Percentiles rank a stretch among this genome's conserved stretches.
These are phyloP conservation scores for Botia almorhae DNA, from an alignment of 2,797 vertebrate genomes.

Conservation along the genomic window DNA sequence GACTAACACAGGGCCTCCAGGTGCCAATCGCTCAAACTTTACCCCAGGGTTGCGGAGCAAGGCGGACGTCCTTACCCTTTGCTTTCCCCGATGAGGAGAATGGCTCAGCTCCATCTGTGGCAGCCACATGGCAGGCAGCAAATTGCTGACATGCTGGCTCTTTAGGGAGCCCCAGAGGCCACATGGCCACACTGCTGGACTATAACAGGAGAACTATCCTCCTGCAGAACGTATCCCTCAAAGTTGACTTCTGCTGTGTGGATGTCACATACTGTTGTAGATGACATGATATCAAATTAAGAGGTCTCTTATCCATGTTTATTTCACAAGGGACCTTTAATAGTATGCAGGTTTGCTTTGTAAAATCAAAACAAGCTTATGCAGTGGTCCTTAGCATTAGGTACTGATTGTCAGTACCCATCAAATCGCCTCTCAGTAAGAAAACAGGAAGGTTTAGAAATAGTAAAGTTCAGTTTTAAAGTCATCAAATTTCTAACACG, in stretches of 20 bases:
- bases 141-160: slow-evolving; percentile 19
- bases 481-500: neutral
- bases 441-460: too few species aligned
- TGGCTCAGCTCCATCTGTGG: slow-evolving; percentile 19
- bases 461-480: too few species aligned
- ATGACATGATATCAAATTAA: neutral
- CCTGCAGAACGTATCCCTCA: neutral
- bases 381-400: slow-evolving; percentile 9
- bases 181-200: slow-evolving; percentile 19
- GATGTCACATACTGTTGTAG: neutral
- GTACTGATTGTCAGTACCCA: neutral
- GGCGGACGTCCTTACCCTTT: neutral
- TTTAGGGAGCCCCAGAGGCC: neutral
- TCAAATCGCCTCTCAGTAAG: too few species aligned
- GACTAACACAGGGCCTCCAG: neutral
- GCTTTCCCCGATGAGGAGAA: slow-evolving; percentile 16
- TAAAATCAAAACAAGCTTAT: slow-evolving; percentile 29
- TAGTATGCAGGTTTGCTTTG: slow-evolving; percentile 24
- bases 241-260: neutral
- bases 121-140: slow-evolving; percentile 31
- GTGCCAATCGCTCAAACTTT: slow-evolving; percentile 6
- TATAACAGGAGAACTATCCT: neutral
- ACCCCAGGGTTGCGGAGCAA: slow-evolving; percentile 3
- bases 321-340: slow-evolving; percentile 27
- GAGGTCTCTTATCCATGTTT: slow-evolving; percentile 13